Base-by-base conservation (phyloP, 2,797 vertebrate species). In the Anableps anableps region DNA sequence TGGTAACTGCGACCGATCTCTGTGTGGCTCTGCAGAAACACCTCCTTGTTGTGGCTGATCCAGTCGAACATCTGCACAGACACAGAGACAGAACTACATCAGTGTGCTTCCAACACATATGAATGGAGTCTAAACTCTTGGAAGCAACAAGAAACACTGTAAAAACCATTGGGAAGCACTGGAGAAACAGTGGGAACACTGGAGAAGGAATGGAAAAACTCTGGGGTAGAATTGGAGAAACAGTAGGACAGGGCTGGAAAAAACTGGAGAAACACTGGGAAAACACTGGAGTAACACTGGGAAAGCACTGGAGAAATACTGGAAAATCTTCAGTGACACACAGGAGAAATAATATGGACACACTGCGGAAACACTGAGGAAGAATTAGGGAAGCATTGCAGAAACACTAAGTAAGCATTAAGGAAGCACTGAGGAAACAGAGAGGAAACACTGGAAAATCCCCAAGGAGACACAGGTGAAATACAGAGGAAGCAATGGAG, bases 31-130 rank as follows among this genome's bases (percentile, higher is more conserved):
- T 99, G 97, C 58, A 99, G 96, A 93, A 99, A 99, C 90, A 99
- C 83, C 73, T 99, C 98, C 85, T 99, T 99, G 93, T 99, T 99
- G 97, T 99, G 98, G 92, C 97, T 97, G 96, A 99, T 99, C 99
- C 99, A 99, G 94, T 99, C 98, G 0, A 99, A 99, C 99, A 99
- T 99, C 98, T 99, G 90, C 74, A 88, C 47, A 21, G 80, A 77
- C 58, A 80, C 29, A 31, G 72, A 23, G 79, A 79, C 43, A 74
- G 68, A 66, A 29, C 51, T 41, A 34, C 9, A 45, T 34, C 19
- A 17, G n/a, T 16, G 26, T 29, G 4, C 16, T 48, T 50, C n/a
- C n/a, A 72, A 72, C 43, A 48, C 17, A 21, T 64, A 19, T 21
- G 62, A 34, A 19, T 64, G 17, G 34, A 36, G 62, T 36, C 7